phyloP scores from a whole-genome alignment of 2,888 invertebrate species.

The Microplitis deprimator region DNA sequence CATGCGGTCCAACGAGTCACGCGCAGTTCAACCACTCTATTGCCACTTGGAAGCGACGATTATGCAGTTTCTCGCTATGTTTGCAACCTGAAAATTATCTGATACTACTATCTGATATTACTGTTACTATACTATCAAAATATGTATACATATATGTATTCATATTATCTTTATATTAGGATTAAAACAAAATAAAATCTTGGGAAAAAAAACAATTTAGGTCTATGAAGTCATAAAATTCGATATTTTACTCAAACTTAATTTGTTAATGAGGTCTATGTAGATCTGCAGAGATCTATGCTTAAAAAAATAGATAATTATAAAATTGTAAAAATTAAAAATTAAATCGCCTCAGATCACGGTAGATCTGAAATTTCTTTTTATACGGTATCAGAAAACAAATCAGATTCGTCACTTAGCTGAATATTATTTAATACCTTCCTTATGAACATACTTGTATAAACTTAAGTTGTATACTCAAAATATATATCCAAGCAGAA shows the following conservation, averaged over 20 bases:
- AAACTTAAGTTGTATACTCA: neutral
- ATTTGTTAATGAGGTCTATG: no score
- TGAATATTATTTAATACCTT: neutral
- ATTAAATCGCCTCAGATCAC: no score
- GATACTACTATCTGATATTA: neutral
- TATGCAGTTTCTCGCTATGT: constrained; percentile 15
- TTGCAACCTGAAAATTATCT: constrained; percentile 20
- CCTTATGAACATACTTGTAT: neutral
- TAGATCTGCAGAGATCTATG: no score
- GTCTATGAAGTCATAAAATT: no score
- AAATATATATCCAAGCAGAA: constrained; percentile 22
- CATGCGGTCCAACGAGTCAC: constrained; percentile 47
- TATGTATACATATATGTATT: neutral
- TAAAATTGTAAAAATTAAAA: no score
- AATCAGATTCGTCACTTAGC: neutral
- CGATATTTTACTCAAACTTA: no score
- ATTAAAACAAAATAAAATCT: no score
- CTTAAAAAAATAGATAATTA: no score
- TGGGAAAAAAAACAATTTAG: no score
- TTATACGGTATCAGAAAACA: neutral
- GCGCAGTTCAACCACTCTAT: constrained; percentile 21
- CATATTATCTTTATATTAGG: no score
- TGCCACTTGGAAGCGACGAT: constrained; percentile 20
- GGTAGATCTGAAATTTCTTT: no score
- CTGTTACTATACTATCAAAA: neutral